Evolutionary conservation across 2,113 vertebrate genomes (phyloP).

Genomic region (Mobula birostris): DNA sequence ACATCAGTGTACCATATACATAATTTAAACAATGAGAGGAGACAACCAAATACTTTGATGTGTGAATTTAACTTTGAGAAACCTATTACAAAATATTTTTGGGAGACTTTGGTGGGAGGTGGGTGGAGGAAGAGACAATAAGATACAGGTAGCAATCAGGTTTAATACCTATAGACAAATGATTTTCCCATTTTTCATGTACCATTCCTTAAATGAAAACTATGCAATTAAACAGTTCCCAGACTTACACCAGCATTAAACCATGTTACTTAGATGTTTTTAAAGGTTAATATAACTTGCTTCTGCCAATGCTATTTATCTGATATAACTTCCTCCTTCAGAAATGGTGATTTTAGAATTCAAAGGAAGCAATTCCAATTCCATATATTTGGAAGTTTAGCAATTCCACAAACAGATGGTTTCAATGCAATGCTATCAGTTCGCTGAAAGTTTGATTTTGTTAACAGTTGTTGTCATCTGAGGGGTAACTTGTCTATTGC

Average conservation of each 20-base stretch:
- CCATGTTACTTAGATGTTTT: not conserved
- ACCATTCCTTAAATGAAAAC: not conserved
- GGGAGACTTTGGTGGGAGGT: too few relatives aligned
- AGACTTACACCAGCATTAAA: not conserved
- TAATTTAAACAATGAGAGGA: not conserved
- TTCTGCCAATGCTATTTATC: too few relatives aligned
- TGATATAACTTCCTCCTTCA: too few relatives aligned
- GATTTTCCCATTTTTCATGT: not conserved
- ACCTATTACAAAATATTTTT: not conserved
- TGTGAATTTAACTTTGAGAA: not conserved
- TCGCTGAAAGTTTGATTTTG: not conserved
- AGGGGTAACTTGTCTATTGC: not conserved
- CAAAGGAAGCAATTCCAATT: not conserved
- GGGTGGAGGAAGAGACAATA: too few relatives aligned
- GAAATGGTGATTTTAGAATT: not conserved
- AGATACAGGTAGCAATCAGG: too few relatives aligned
- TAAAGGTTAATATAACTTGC: not conserved
- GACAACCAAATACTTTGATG: not conserved
- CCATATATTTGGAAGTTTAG: not conserved
- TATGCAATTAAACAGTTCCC: not conserved
- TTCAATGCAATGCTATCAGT: not conserved
- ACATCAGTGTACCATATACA: not conserved
- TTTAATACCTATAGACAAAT: not conserved
- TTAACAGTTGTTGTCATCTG: not conserved
- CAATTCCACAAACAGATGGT: not conserved